Conservation (phyloP, 2,888 invertebrate species). For the Lasioglossum oenotherae region DNA sequence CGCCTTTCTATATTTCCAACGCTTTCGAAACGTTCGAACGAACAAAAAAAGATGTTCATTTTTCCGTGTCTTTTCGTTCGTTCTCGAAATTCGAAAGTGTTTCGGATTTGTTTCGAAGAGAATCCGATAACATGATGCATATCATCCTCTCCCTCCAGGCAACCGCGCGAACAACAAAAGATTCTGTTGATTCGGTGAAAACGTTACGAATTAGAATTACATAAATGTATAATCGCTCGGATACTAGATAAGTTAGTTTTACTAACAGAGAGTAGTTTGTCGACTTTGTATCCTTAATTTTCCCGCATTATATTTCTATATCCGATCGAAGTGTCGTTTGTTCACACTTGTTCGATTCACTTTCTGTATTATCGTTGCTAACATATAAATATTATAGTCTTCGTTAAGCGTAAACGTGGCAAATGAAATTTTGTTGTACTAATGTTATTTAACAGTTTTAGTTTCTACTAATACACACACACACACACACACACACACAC, state of each 20-base stretch:
- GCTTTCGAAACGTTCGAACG: not conserved
- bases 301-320: constrained; percentile 56
- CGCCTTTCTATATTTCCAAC: constrained; percentile 30
- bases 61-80: constrained; percentile 11
- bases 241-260: constrained; percentile 58
- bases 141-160: constrained; percentile 76
- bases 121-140: constrained; percentile 66
- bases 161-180: constrained; percentile 63
- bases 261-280: constrained; percentile 63
- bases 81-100: not conserved
- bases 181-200: constrained; percentile 69
- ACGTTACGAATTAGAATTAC: constrained; percentile 71
- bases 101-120: constrained; percentile 30
- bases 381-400: constrained; percentile 33
- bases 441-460: constrained; percentile 34
- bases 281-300: constrained; percentile 61
- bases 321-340: constrained; percentile 51
- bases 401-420: constrained; percentile 40
- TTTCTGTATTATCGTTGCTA: constrained; percentile 51
- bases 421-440: constrained; percentile 40
- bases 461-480: constrained; percentile 18
- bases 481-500: no score
- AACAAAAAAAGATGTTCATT: constrained; percentile 25
- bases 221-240: constrained; percentile 58
- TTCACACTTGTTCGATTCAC: constrained; percentile 57